Conservation (phyloP, 2,797 vertebrate genomes). For the Sebastes kiyomatsui region DNA sequence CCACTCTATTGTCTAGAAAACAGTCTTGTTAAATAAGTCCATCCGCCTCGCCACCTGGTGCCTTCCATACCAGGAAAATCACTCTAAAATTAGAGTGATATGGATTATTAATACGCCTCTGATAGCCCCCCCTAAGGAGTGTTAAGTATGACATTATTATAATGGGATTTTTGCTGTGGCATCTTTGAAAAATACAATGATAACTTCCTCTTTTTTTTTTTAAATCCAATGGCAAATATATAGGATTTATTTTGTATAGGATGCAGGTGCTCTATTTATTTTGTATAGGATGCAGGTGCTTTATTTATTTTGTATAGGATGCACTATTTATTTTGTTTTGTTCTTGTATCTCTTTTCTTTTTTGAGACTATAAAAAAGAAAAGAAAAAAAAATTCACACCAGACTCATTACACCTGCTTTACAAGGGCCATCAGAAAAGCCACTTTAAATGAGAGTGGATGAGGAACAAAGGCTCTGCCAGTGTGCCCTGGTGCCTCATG, state of each 20-base stretch:
- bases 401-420: background rate
- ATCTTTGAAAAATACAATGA: background rate
- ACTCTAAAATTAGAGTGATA: constrained; percentile 26
- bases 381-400: background rate
- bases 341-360: background rate
- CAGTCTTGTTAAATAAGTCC: constrained; percentile 57
- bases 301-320: background rate
- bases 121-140: constrained; percentile 5
- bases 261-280: background rate
- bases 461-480: constrained; percentile 81
- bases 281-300: background rate
- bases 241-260: background rate
- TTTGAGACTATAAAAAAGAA: background rate
- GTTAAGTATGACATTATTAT: constrained; percentile 26
- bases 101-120: constrained; percentile 25
- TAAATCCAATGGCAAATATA: background rate
- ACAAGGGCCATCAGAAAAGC: constrained; percentile 21
- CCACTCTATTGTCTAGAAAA: constrained; percentile 69
- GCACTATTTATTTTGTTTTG: too few species aligned
- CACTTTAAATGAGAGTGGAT: constrained; percentile 55
- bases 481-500: constrained; percentile 66
- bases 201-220: background rate
- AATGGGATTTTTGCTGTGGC: constrained; percentile 29
- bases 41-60: constrained; percentile 67
- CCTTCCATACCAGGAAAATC: constrained; percentile 24